Base-by-base conservation (phyloP, 2,888 invertebrate species). In the Lamellibrachia columna region DNA sequence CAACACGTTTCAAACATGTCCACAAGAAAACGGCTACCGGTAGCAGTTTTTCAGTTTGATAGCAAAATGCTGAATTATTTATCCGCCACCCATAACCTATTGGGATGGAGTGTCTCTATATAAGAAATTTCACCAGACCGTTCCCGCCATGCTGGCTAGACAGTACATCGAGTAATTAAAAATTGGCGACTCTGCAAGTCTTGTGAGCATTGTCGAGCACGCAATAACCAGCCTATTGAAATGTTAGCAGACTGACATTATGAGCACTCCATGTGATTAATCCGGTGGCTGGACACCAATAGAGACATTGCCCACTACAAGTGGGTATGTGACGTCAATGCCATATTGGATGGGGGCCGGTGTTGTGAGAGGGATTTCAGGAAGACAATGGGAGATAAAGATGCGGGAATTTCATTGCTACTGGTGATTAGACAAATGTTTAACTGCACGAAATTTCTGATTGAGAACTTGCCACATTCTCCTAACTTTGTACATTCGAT, bases 171-270 rank as follows among this genome's bases (percentile, higher is more conserved):
- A 75, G 75, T 75, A 75, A 75, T 75, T 75, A 75, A 75, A 75
- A 15, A 75, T 6, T 75, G 75, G 75, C 75, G 75, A 75, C 75
- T 75, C 75, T n/a, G n/a, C 75, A 15, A 75, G 75, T 75, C 75
- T 75, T 15, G 22, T 4, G 75, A 75, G 75, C 6, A 22, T 22
- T 75, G 75, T 75, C 22, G 75, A 15, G 75, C 75, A 75, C 75
- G 75, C 75, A 75, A 75, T 75, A 75, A 75, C 75, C 75, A 75
- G n/a, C 75, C 75, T 75, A 75, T 75, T 75, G 75, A 75, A 75
- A 75, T n/a, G 75, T 75, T 75, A 75, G 75, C n/a, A n/a, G 75
- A 2, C 22, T 75, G 75, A n/a, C 75, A 75, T 75, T 75, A 75
- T 75, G 75, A 75, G 22, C 75, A 75, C 75, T 75, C n/a, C 15